Evolutionary conservation across 1,140 invertebrate species (phyloP), one percentile per base, ranked within the genome.

Genomic region (Popillia japonica): DNA sequence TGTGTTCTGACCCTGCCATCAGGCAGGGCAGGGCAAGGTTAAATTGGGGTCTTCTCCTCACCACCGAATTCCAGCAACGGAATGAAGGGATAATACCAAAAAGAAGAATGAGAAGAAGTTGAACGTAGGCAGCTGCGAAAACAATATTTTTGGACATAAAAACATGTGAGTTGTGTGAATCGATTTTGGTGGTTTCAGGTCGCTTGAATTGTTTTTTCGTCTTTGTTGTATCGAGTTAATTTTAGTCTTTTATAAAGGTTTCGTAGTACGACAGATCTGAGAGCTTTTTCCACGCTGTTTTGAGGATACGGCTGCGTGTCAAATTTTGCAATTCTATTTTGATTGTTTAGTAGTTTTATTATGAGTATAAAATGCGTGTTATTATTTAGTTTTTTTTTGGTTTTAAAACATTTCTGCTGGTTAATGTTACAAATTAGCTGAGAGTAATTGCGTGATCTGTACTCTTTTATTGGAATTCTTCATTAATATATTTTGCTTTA

Each of bases 11-110:
- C 48, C 48, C 48, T 55, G 48, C 48, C 48, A 55, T 55, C 48
- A 55, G 48, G 48, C 48, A 55, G 48, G 48, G 48, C 48, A 55
- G 48, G 48, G 48, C 48, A 55, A 55, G 48, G 48, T 55, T 55
- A 55, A 55, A 55, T 55, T 55, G 48, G 48, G 48, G 48, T 55
- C 48, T 55, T 55, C 48, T 55, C 48, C 48, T 14, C 48, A 17
- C 48, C 48, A 55, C 17, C 6, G 17, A 14, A 55, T 55, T 55
- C 48, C 48, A 55, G 17, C 48, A 55, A 55, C 14, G 48, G 14
- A 55, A 55, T 55, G 48, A 55, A 55, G 17, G 48, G 48, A 17
- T 55, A 55, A 55, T 55, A 55, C 48, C 48, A 55, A 55, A 55
- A 55, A 17, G 48, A 55, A 55, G 48, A 55, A 17, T 17, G 48